These are phyloP conservation scores for Syritta pipiens DNA, from an alignment of 2,888 invertebrate genomes.

Conservation along the genomic window DNA sequence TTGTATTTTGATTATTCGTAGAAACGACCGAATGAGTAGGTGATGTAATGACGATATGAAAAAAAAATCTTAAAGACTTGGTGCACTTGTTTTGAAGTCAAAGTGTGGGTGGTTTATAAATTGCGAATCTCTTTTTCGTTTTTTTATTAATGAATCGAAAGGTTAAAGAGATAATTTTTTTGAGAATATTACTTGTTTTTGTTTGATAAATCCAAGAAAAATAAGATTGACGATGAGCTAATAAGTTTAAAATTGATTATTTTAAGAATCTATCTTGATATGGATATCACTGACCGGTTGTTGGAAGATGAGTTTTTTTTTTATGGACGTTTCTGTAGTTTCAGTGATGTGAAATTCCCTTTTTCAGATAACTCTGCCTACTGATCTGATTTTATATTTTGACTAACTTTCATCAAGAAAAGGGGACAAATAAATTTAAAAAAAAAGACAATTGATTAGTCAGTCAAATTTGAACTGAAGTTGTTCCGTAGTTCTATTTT, in stretches of 20 bases:
- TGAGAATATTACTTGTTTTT: background rate
- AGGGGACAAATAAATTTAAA: too few relatives aligned
- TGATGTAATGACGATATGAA: constrained; percentile 3
- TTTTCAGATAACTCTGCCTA: too few relatives aligned
- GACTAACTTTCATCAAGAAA: too few relatives aligned
- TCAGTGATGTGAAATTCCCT: too few relatives aligned
- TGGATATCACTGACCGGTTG: background rate
- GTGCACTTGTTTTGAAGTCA: background rate
- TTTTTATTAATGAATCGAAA: background rate
- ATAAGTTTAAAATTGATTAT: background rate
- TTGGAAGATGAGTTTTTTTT: background rate
- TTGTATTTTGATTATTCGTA: background rate
- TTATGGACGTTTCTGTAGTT: background rate
- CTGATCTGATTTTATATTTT: too few relatives aligned
- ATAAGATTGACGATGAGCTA: background rate
- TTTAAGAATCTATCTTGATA: background rate
- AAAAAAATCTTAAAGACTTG: background rate
- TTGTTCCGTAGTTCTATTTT: too few relatives aligned
- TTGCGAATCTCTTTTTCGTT: too few relatives aligned
- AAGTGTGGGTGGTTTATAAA: background rate
- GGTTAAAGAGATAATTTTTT: background rate
- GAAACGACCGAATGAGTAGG: background rate
- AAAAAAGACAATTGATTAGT: too few relatives aligned
- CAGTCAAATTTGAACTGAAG: too few relatives aligned
- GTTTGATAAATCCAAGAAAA: background rate